Conservation (phyloP, 2,797 vertebrate species). For the Coranthus polyacanthus region DNA sequence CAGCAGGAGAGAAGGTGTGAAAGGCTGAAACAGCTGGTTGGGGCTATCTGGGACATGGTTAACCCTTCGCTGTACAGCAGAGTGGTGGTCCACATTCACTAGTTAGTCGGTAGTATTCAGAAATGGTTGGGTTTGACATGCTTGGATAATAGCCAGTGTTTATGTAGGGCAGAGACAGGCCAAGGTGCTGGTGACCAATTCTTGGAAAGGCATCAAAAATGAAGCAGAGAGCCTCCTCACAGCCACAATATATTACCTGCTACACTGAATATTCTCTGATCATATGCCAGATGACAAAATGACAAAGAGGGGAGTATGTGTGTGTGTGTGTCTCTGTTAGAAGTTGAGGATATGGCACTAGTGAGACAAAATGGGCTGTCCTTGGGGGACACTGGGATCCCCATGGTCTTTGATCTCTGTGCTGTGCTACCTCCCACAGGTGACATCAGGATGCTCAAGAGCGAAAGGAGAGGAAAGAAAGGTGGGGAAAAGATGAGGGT, state of each 20-base stretch:
- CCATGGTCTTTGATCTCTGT: constrained; percentile 65
- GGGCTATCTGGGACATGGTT: constrained; percentile 75
- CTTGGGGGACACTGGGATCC: constrained; percentile 40
- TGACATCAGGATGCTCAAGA: constrained; percentile 24
- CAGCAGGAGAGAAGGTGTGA: constrained; percentile 73
- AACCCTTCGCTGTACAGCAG: constrained; percentile 64
- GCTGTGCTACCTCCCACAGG: constrained; percentile 42
- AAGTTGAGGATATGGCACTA: constrained; percentile 29
- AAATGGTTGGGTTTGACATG: constrained; percentile 46
- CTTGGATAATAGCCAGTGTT: constrained; percentile 59
- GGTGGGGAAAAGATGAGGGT: constrained; percentile 23
- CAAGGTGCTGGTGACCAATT: constrained; percentile 60
- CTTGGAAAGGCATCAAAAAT: constrained; percentile 77
- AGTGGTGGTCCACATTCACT: constrained; percentile 32
- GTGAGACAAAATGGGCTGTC: constrained; percentile 48
- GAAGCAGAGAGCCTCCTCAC: constrained; percentile 42
- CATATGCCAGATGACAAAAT: constrained; percentile 75
- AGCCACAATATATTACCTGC: constrained; percentile 67
- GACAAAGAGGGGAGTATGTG: constrained; percentile 65
- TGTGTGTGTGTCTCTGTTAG: constrained; percentile 32
- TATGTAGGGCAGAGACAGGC: constrained; percentile 58
- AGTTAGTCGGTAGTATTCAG: constrained; percentile 39
- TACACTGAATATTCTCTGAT: constrained; percentile 70
- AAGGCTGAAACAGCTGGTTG: constrained; percentile 79
- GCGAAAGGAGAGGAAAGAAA: constrained; percentile 29